Percentiles rank a stretch among this genome's conserved stretches.
These are phyloP conservation scores for Siderastrea siderea DNA, from an alignment of 92 coral and sea anemone species.

Conservation along the genomic window DNA sequence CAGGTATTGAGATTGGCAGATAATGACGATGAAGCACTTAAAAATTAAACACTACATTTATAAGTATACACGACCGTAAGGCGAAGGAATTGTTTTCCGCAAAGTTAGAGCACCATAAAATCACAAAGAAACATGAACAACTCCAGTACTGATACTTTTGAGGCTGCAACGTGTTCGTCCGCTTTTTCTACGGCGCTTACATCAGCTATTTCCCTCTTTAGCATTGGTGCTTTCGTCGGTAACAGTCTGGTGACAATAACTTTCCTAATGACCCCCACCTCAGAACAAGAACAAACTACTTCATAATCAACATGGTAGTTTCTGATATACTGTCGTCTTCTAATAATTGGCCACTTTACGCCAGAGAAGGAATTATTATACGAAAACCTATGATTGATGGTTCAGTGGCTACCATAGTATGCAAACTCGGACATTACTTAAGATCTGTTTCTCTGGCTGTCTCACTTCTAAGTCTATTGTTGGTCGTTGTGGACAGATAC, in stretches of 20 bases:
- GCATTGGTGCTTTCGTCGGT: constrained; percentile 2
- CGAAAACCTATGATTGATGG: background rate
- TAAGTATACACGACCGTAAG: too few species aligned
- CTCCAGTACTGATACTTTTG: background rate
- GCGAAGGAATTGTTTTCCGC: too few species aligned
- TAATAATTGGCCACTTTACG: constrained; percentile 15
- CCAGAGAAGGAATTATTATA: constrained; percentile 17
- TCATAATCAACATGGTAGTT: constrained; percentile 18
- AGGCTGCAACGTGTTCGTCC: background rate
- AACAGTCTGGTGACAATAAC: constrained; percentile 3
- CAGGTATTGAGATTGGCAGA: too few species aligned
- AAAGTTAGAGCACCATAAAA: too few species aligned
- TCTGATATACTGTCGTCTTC: constrained; percentile 20
- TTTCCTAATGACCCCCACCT: background rate
- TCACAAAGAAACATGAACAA: constrained; percentile 10
- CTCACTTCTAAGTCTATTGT: too few species aligned
- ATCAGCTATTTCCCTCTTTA: background rate
- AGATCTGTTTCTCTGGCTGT: too few species aligned
- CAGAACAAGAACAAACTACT: constrained; percentile 33
- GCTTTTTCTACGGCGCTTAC: background rate
- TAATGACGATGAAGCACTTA: too few species aligned
- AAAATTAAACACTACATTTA: too few species aligned
- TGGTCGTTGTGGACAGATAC: too few species aligned
- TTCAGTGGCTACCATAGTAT: background rate
- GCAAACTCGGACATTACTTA: too few species aligned